Evolutionary conservation across 1,140 invertebrate genomes (phyloP).

Genomic region (Eupristina koningsbergeri): DNA sequence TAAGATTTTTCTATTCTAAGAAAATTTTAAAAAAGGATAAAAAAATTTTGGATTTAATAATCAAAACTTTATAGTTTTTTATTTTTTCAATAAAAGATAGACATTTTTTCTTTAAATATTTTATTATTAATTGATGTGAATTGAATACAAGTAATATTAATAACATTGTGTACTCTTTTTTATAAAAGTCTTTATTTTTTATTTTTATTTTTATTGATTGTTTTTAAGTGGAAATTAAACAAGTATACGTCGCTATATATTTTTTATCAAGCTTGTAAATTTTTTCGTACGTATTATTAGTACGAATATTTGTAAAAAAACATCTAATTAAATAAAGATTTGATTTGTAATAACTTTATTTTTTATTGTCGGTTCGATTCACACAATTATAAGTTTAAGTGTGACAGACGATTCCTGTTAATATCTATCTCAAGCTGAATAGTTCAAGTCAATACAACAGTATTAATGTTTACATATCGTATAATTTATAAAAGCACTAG

Average conservation of each 20-base stretch:
- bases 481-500: neutral
- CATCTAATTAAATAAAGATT: neutral
- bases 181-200: neutral
- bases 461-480: neutral
- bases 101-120: neutral
- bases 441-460: constrained; percentile 42
- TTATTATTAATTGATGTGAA: neutral
- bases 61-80: neutral
- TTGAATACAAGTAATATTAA: neutral
- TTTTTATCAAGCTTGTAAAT: neutral
- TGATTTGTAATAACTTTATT: constrained; percentile 7
- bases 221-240: no score
- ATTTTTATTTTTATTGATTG: no score
- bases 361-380: no score
- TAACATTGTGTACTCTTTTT: neutral
- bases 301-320: neutral
- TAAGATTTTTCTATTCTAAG: constrained; percentile 56
- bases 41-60: constrained; percentile 57
- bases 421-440: constrained; percentile 39
- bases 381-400: neutral
- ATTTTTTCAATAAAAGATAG: neutral
- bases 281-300: neutral
- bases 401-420: constrained; percentile 46
- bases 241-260: neutral
- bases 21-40: constrained; percentile 58